phyloP scores from a whole-genome alignment of 1,140 invertebrate species.

The Drosophila orena region DNA sequence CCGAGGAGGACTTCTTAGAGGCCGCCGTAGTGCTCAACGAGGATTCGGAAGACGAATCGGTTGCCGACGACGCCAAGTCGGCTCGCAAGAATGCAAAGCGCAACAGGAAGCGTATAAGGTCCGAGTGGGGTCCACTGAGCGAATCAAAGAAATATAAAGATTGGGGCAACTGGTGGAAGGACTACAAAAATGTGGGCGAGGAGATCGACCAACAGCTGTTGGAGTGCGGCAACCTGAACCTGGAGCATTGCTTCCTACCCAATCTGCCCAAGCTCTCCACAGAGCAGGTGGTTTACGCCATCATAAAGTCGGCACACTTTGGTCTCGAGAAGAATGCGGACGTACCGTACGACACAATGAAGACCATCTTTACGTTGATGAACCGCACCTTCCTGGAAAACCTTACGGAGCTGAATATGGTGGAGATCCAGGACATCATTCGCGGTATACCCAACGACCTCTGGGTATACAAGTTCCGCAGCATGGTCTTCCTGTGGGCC shows the following conservation, averaged over 20 bases:
- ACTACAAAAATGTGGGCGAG: constrained; percentile 54
- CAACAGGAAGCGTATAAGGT: constrained; percentile 52
- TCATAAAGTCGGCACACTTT: constrained; percentile 58
- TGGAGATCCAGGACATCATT: constrained; percentile 59
- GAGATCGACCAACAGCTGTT: constrained; percentile 52
- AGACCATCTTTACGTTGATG: constrained; percentile 67
- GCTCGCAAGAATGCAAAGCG: constrained; percentile 56
- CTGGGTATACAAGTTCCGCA: constrained; percentile 64
- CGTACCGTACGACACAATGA: constrained; percentile 65
- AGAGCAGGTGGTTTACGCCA: constrained; percentile 59
- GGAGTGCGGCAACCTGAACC: constrained; percentile 48
- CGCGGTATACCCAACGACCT: constrained; percentile 61
- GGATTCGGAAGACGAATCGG: constrained; percentile 19
- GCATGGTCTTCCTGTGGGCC: constrained; percentile 66
- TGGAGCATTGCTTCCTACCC: constrained; percentile 64
- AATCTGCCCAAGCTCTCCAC: constrained; percentile 58
- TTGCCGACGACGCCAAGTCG: constrained; percentile 37
- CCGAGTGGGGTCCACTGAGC: constrained; percentile 45
- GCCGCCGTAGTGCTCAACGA: constrained; percentile 40
- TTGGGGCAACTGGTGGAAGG: constrained; percentile 64
- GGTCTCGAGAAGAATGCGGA: constrained; percentile 60
- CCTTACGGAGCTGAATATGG: constrained; percentile 45
- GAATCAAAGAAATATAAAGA: constrained; percentile 52
- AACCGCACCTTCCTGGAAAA: constrained; percentile 67
- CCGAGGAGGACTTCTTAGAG: constrained; percentile 54